Evolutionary conservation across 2,888 invertebrate genomes (phyloP).

Genomic region (Athalia cordata): DNA sequence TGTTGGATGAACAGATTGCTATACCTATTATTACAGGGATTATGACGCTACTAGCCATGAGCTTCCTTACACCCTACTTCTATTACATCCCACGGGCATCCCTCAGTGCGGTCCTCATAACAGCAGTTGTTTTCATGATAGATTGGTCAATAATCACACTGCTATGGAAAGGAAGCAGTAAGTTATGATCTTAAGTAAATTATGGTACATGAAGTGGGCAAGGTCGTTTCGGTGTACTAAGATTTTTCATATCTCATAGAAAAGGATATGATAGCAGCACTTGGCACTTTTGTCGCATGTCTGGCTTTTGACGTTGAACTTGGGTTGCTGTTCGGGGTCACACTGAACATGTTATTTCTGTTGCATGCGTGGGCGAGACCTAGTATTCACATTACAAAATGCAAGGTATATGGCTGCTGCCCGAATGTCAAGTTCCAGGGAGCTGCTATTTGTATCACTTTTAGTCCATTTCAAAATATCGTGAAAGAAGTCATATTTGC

Average conservation of each 20-base stretch:
- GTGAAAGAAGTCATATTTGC: constrained; percentile 19
- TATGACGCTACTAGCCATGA: constrained; percentile 87
- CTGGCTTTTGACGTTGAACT: constrained; percentile 83
- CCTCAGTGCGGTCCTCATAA: constrained; percentile 90
- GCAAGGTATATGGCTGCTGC: constrained; percentile 69
- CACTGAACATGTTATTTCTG: constrained; percentile 79
- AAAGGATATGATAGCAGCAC: constrained; percentile 80
- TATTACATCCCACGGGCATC: constrained; percentile 90
- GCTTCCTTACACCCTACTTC: constrained; percentile 91
- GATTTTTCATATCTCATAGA: constrained; percentile 59
- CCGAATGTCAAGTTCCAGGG: constrained; percentile 61
- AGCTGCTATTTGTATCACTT: constrained; percentile 49
- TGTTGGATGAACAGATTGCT: neutral
- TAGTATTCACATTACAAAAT: constrained; percentile 70
- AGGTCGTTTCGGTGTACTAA: neutral
- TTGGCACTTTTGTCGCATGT: constrained; percentile 82
- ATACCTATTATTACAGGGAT: constrained; percentile 77
- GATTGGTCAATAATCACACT: constrained; percentile 75
- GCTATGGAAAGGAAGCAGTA: constrained; percentile 77
- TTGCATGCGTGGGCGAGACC: constrained; percentile 83
- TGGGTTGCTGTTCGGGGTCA: constrained; percentile 85
- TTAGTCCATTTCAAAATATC: no score
- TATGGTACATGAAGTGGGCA: neutral
- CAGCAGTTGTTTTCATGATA: constrained; percentile 90
- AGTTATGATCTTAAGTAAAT: constrained; percentile 45